Conservation (phyloP, 2,888 invertebrate genomes). For the Chrysolina americana region DNA sequence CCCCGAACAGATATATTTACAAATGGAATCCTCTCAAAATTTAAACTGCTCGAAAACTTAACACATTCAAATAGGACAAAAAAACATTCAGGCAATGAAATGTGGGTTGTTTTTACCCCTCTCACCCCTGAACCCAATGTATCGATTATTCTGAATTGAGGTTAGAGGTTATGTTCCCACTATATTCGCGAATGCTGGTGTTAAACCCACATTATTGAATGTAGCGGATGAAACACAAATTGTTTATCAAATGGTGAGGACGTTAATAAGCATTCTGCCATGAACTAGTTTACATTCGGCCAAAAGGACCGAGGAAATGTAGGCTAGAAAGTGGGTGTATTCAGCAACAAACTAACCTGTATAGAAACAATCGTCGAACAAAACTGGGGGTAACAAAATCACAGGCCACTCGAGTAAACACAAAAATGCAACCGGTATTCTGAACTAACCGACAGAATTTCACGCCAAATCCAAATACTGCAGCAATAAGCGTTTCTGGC, state of each 20-base stretch:
- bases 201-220: too few relatives aligned
- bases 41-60: too few relatives aligned
- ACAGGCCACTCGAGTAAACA: not conserved
- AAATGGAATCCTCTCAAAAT: too few relatives aligned
- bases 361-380: not conserved
- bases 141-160: conserved; percentile 14
- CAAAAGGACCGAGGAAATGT: not conserved
- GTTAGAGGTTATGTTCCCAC: conserved; percentile 11
- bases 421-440: conserved; percentile 3
- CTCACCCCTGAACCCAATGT: not conserved
- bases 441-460: too few relatives aligned
- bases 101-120: not conserved
- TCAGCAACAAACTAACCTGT: not conserved
- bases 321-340: not conserved
- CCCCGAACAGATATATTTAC: too few relatives aligned
- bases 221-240: too few relatives aligned
- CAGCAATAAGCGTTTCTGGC: not conserved
- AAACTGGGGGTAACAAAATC: not conserved
- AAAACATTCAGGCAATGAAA: not conserved
- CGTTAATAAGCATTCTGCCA: not conserved
- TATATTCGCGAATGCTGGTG: not conserved
- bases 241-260: not conserved
- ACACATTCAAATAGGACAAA: too few relatives aligned
- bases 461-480: too few relatives aligned
- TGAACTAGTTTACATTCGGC: not conserved